phyloP scores from a whole-genome alignment of 1,140 invertebrate genomes.

The silkworm (Bombyx mori) region ASM3026992v2 NC_085131.1:11019501-11020000 shows the following conservation, averaged over 20 bases:
- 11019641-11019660: constrained; percentile 84
- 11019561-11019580: constrained; percentile 74
- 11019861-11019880: too few relatives aligned
- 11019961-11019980: too few relatives aligned
- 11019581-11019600: constrained; percentile 83
- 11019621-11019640: constrained; percentile 87
- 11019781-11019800: constrained; percentile 64
- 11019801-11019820: too few relatives aligned
- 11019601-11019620: constrained; percentile 80
- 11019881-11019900: too few relatives aligned
- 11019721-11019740: constrained; percentile 77
- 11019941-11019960: too few relatives aligned
- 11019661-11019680: constrained; percentile 86
- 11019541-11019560: not conserved
- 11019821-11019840: too few relatives aligned
- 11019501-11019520: too few relatives aligned
- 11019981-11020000: too few relatives aligned
- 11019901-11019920: too few relatives aligned
- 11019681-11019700: constrained; percentile 86
- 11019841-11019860: too few relatives aligned
- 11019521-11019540: too few relatives aligned
- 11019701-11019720: constrained; percentile 84
- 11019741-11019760: constrained; percentile 79
- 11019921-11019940: too few relatives aligned
- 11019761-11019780: constrained; percentile 84